Evolutionary conservation across 2,888 invertebrate species (phyloP).

Genomic region (Lypha dubia): DNA sequence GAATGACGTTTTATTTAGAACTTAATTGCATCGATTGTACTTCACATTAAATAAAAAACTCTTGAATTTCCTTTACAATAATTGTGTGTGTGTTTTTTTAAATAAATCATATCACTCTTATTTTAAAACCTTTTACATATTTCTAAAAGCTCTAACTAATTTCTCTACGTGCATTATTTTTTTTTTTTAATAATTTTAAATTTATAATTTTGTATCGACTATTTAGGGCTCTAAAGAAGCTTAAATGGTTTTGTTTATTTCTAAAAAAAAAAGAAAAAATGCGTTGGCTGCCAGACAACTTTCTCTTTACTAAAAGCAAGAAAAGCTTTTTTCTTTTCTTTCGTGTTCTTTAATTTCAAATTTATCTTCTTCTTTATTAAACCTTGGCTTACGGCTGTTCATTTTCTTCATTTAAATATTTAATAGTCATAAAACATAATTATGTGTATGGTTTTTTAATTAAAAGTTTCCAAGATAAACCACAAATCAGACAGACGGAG

Average conservation of each 20-base stretch:
- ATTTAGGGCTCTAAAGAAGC: constrained; percentile 50
- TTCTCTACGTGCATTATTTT: not conserved
- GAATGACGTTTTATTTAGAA: too few species aligned
- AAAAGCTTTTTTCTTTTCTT: constrained; percentile 2
- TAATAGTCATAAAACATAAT: constrained; percentile 26
- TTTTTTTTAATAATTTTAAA: not conserved
- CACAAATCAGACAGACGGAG: too few species aligned
- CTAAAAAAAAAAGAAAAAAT: too few species aligned
- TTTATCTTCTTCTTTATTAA: not conserved
- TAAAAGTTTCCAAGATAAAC: constrained; percentile 54
- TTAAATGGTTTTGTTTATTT: constrained; percentile 11
- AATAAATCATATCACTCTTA: too few species aligned
- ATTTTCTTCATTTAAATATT: constrained; percentile 46
- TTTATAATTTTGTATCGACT: constrained; percentile 12
- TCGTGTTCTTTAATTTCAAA: constrained; percentile 6
- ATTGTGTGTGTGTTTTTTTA: too few species aligned
- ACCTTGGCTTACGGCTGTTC: constrained; percentile 1
- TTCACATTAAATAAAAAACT: too few species aligned
- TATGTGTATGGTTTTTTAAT: constrained; percentile 67
- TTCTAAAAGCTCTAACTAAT: too few species aligned
- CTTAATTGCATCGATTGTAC: too few species aligned
- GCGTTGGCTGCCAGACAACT: constrained; percentile 58
- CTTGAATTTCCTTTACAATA: too few species aligned
- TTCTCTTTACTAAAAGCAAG: constrained; percentile 48
- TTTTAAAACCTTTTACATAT: not conserved